Base-by-base conservation (phyloP, 2,113 vertebrate genomes). In the Crotalus helleri region DNA sequence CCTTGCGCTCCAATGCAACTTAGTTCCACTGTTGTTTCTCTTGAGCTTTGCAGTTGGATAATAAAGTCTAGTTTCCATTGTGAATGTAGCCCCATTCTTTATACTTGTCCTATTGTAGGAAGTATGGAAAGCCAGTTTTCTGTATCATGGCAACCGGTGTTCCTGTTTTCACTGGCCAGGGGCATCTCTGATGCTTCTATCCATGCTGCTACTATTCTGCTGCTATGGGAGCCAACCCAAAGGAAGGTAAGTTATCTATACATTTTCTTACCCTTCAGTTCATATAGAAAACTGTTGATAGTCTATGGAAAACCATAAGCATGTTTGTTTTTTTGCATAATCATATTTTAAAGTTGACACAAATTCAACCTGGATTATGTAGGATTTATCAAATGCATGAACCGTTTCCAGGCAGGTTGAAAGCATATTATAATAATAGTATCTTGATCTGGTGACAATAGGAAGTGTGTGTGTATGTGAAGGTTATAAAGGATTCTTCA, bases 121-220 rank as follows among this genome's bases (percentile, higher is more conserved):
- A 91, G 96, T 96, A 61, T 99, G 98, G 98, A 95, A 96, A 87
- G 98, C 97, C 95, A 99, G 98, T 97, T 99, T 99, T 95, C 97
- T 99, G 93, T 97, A 99, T 97, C 99, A 99, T 96, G 96, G 97
- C 94, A 99, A 99, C 97, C 99, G 99, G 90, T 98, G 98, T 94
- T 99, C 99, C 91, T 99, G 99, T 94, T 98, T 99, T 96, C 99
- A 99, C 94, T 99, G 99, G 99, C 99, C 99, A 0, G 99, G 98
- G 39, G 99, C 98, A 3, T 98, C 98, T 17, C 97, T 99, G 95
- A 99, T 98, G 95, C 96, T 99, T 21, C 95, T 99, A 95, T 98
- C 98, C 1, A 98, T 98, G 87, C 93, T 99, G 94, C 96, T 99
- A 93, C 97, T 99, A 92, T 92, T 99, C 33, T 98, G 98, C 97